Evolutionary conservation across 2,113 vertebrate species (phyloP).

Genomic region (Lates calcarifer): DNA sequence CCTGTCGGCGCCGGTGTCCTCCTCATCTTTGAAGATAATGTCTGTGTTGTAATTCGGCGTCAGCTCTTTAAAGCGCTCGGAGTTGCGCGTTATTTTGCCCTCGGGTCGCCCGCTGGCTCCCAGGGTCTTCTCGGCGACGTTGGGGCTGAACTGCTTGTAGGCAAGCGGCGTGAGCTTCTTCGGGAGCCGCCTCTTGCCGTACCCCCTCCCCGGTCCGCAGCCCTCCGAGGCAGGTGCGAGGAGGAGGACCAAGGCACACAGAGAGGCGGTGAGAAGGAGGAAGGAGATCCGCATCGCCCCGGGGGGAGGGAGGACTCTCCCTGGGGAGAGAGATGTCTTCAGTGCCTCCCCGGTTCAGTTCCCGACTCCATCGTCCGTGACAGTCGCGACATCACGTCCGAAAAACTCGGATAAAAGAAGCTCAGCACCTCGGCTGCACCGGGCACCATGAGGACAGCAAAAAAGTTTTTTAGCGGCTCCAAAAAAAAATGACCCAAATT

Average conservation of each 20-base stretch:
- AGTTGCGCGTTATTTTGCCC: conserved; percentile 94
- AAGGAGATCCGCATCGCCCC: conserved; percentile 92
- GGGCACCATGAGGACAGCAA: conserved; percentile 54
- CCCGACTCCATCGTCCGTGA: conserved; percentile 83
- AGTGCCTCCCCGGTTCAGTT: conserved; percentile 78
- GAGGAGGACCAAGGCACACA: conserved; percentile 88
- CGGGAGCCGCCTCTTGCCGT: conserved; percentile 93
- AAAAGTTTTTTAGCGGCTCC: conserved; percentile 48
- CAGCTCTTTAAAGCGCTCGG: conserved; percentile 96
- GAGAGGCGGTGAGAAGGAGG: conserved; percentile 84
- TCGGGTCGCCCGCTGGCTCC: conserved; percentile 96
- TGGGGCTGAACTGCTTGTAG: conserved; percentile 95
- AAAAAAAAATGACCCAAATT: conserved; percentile 25
- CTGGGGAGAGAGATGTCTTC: conserved; percentile 79
- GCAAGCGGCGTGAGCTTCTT: conserved; percentile 94
- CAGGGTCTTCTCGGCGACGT: conserved; percentile 97
- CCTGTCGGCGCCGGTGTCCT: conserved; percentile 97
- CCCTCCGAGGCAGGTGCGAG: conserved; percentile 90
- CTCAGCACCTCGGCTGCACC: conserved; percentile 43
- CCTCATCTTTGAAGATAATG: conserved; percentile 99
- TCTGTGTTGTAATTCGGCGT: conserved; percentile 98
- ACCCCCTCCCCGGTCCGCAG: conserved; percentile 96
- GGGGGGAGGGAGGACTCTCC: conserved; percentile 78
- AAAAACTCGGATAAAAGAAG: conserved; percentile 52
- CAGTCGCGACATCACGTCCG: conserved; percentile 60